Conservation (phyloP, 2,888 invertebrate species). For the Aleiodes testaceus region DNA sequence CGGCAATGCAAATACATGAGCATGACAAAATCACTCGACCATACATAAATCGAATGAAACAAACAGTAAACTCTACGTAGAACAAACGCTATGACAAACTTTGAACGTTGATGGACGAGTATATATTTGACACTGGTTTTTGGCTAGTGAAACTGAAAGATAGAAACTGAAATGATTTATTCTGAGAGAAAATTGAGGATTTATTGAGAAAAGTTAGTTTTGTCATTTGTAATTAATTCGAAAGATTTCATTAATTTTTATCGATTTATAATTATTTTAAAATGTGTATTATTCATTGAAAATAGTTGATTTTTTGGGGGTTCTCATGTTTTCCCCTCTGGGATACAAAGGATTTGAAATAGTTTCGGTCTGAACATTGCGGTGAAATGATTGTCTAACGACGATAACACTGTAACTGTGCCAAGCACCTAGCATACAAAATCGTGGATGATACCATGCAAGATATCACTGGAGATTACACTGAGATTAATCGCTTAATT, state of each 20-base stretch:
- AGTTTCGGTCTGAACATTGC: not conserved
- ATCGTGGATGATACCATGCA: conserved; percentile 18
- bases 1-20: not conserved
- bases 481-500: conserved; percentile 42
- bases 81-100: conserved; percentile 30
- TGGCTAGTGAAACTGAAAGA: not conserved
- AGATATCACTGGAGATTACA: conserved; percentile 32
- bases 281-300: too few species aligned
- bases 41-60: conserved; percentile 26
- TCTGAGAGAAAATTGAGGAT: not conserved
- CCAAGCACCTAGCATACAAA: conserved; percentile 30
- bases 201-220: too few species aligned
- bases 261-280: too few species aligned
- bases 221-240: too few species aligned
- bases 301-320: not conserved
- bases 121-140: conserved; percentile 12
- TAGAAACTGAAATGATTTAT: conserved; percentile 20
- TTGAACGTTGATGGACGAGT: conserved; percentile 22
- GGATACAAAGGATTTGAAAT: not conserved
- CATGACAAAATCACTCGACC: conserved; percentile 2
- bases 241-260: too few species aligned
- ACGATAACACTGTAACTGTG: conserved; percentile 29
- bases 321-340: conserved; percentile 1
- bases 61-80: conserved; percentile 23
- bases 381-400: conserved; percentile 22